Evolutionary conservation across 2,113 vertebrate species (phyloP), one percentile per base, ranked within the genome.

Genomic region (Pedetes capensis): DNA sequence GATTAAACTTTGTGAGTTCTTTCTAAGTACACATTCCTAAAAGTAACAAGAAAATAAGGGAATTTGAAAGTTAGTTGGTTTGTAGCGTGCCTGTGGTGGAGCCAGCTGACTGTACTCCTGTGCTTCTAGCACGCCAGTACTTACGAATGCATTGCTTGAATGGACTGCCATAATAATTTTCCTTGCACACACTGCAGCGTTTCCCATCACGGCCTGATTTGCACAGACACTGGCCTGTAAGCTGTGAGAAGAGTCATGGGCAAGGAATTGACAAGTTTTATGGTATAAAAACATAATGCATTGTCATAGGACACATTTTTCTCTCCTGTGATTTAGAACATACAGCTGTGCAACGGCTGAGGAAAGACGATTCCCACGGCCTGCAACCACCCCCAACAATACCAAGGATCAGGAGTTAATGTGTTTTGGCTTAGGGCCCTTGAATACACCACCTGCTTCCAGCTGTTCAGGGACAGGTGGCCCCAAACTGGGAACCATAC

Each of bases 151-250:
- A 99, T 57, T 93, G 97, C 0, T 92, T 89, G 49, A 97, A 98
- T 49, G 99, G 98, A 89, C 98, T 98, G 55, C 98, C 98, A 76
- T 98, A 99, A 95, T 98, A 98, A 91, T 99, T 99, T 49, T 99
- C 98, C 44, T 98, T 98, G 98, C 98, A 99, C 96, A 99, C 98
- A 0, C 98, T 94, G 80, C 99, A 99, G 49, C 34, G 75, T 93
- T 96, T 98, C 91, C 99, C 99, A 0, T 98, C 97, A 57, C 99
- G 99, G 89, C 98, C 98, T 29, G 88, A 53, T 68, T 97, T 98
- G 87, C 99, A 99, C 0, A 42, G 97, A 97, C 99, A 99, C 86
- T 99, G 99, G 76, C 99, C 99, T 85, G 98, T 99, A 96, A 98
- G 27, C 99, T 99, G 97, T 88, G 98, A 95, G 94, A 66, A 97